Evolutionary conservation across 2,888 invertebrate species (phyloP), one percentile per base, ranked within the genome.

Genomic region (Itoplectis maculator): DNA sequence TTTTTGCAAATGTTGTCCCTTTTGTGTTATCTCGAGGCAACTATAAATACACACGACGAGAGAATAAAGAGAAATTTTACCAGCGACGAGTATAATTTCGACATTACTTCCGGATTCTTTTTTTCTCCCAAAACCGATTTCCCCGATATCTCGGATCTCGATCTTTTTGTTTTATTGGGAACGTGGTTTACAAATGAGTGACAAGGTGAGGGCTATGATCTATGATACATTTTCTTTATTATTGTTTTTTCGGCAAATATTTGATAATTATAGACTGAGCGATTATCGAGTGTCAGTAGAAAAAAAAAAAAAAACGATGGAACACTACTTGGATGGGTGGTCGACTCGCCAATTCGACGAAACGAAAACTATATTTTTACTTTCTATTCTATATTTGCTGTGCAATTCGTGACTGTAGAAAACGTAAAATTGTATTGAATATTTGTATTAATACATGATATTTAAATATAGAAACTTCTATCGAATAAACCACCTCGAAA

Each of bases 391-490:
- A 18, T 8, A 20, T 8, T 9, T 8, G 51, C 9, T 6, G 7
- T 20, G 18, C 11, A 54, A 54, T 54, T 54, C 23, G 11, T 20
- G 20, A 54, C 23, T 8, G 20, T 20, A 23, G 23, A 23, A 54
- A 23, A 13, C 45, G n/a, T 23, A 20, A 20, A 20, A 20, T 20
- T 18, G 9, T 9, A 1, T 20, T 8, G 1, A 18, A 51, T 51
- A 51, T 51, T 51, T 51, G n/a, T 51, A 51, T 20, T 51, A 8
- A 51, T 20, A 51, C 51, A 51, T 51, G 20, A 51, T 51, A 51
- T 20, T 51, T 1, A 20, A 18, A 20, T 51, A 51, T 51, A 51
- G 51, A 54, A 23, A 54, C 13, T 23, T 54, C 3, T 23, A 13
- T 49, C 49, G 20, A 23, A 1, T 8, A 54, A 54, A 9, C 5